phyloP scores from a whole-genome alignment of 2,113 vertebrate genomes.

The Balaenoptera acutorostrata region DNA sequence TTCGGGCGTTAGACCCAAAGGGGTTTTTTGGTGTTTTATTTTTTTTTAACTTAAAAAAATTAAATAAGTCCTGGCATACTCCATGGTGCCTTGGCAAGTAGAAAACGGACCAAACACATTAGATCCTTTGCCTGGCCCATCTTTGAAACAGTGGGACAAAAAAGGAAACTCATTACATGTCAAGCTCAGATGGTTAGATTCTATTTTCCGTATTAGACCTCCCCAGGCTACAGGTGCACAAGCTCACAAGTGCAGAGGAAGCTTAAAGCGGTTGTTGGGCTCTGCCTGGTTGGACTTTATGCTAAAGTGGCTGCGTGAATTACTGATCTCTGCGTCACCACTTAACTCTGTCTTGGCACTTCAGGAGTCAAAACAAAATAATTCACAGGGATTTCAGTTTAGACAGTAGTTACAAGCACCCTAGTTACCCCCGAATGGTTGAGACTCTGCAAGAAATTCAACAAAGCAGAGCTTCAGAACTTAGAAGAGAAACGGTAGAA shows the following conservation, averaged over 20 bases:
- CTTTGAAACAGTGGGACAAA: background rate
- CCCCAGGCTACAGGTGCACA: background rate
- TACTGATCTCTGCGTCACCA: accelerated
- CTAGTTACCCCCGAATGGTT: background rate
- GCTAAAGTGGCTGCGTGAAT: background rate
- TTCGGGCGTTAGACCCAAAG: background rate
- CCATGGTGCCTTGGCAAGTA: background rate
- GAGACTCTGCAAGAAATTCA: background rate
- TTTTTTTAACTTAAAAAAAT: background rate
- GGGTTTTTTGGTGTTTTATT: background rate
- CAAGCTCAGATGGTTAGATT: background rate
- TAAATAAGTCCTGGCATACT: background rate
- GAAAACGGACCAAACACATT: background rate
- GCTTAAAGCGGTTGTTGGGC: background rate
- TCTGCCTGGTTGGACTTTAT: background rate
- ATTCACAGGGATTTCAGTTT: background rate
- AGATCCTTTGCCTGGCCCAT: background rate
- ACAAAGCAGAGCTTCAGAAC: background rate
- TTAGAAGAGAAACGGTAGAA: background rate
- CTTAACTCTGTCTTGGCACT: background rate
- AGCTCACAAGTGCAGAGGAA: background rate
- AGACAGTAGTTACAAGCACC: background rate
- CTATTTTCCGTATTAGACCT: background rate
- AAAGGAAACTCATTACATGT: background rate
- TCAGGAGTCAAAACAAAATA: background rate